These are phyloP conservation scores for Cotesia vestalis DNA, from an alignment of 1,140 invertebrate species.

Conservation along the genomic window DNA sequence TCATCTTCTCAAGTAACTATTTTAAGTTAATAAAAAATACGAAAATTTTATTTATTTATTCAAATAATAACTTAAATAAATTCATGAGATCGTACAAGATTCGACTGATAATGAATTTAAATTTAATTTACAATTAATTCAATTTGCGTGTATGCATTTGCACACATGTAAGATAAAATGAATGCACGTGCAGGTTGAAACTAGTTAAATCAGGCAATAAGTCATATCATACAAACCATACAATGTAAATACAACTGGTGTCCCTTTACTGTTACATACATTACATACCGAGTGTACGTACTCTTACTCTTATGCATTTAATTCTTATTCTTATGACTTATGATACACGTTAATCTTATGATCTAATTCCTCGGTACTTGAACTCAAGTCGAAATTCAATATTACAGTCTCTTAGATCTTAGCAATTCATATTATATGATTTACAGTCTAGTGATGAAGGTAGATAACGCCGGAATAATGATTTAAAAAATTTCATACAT, in stretches of 20 bases:
- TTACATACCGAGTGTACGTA: too few relatives aligned
- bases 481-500: too few relatives aligned
- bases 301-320: too few relatives aligned
- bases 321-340: too few relatives aligned
- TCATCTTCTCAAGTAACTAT: too few relatives aligned
- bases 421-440: constrained; percentile 2
- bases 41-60: too few relatives aligned
- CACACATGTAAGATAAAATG: neutral
- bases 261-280: neutral
- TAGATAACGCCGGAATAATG: neutral
- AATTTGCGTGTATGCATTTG: neutral
- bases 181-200: constrained; percentile 11
- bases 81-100: too few relatives aligned
- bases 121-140: too few relatives aligned
- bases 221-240: neutral
- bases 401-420: neutral
- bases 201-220: constrained; percentile 20
- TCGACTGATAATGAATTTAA: too few relatives aligned
- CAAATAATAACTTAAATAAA: too few relatives aligned
- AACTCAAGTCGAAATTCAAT: constrained; percentile 2
- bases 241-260: neutral
- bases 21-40: too few relatives aligned
- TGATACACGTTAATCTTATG: neutral
- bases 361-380: constrained; percentile 22
- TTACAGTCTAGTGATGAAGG: constrained; percentile 2